Percentiles rank a stretch among this genome's conserved stretches.
phyloP scores from a whole-genome alignment of 2,797 vertebrate species.

The Limosa lapponica region DNA sequence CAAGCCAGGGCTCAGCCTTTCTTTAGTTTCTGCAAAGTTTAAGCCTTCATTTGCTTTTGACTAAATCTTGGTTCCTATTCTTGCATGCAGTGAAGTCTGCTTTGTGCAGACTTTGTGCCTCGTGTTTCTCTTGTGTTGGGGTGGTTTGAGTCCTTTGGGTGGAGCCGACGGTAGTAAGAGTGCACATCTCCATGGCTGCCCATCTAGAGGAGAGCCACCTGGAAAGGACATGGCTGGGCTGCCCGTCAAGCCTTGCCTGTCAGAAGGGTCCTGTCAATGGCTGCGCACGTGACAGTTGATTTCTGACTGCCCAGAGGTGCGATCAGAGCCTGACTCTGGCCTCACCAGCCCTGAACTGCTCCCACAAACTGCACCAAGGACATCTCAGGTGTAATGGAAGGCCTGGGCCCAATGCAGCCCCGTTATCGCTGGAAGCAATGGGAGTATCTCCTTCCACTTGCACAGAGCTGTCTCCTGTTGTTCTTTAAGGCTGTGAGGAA shows the following conservation, averaged over 20 bases:
- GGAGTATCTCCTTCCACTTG: background rate
- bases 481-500: background rate
- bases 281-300: background rate
- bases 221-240: background rate
- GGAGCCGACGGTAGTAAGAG: rapidly evolving
- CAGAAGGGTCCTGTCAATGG: background rate
- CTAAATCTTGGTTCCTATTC: background rate
- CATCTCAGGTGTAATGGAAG: background rate
- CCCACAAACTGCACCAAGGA: background rate
- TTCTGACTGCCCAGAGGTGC: background rate
- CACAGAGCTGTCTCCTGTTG: background rate
- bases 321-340: background rate
- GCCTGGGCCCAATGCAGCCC: background rate
- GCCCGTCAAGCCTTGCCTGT: background rate
- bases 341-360: background rate
- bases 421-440: rapidly evolving
- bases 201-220: background rate
- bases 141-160: rapidly evolving
- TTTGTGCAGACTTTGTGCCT: background rate
- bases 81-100: background rate
- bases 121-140: rapidly evolving
- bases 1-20: background rate
- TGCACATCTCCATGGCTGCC: background rate
- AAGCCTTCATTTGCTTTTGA: constrained; percentile 22
- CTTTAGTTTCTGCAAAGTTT: constrained; percentile 24